These are phyloP conservation scores for Pachycephus smyrnensis DNA, from an alignment of 2,888 invertebrate species.

Conservation along the genomic window DNA sequence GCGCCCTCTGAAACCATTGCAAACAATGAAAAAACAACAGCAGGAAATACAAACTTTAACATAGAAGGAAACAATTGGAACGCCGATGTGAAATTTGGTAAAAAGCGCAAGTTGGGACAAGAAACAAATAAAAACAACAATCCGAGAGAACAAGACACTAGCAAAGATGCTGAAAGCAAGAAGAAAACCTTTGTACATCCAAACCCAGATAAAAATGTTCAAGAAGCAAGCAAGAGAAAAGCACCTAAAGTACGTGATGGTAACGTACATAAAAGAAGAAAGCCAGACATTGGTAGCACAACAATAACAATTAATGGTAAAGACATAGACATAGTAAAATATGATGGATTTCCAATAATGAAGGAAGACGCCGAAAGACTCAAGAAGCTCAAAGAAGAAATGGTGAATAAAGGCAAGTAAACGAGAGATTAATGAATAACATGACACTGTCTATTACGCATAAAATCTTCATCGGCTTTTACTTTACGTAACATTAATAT, in stretches of 20 bases:
- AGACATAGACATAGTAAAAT: constrained; percentile 73
- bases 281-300: constrained; percentile 63
- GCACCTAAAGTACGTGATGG: constrained; percentile 67
- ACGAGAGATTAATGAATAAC: constrained; percentile 9
- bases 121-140: constrained; percentile 27
- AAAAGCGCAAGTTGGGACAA: constrained; percentile 23
- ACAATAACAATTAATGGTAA: constrained; percentile 75
- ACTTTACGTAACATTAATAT: neutral
- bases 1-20: constrained; percentile 18
- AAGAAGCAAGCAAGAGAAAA: constrained; percentile 60
- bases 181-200: constrained; percentile 39
- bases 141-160: constrained; percentile 20
- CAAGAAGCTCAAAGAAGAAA: constrained; percentile 72
- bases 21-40: constrained; percentile 18
- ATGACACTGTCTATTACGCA: neutral
- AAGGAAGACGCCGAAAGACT: constrained; percentile 78
- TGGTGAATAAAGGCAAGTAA: constrained; percentile 73
- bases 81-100: constrained; percentile 35
- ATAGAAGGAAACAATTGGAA: constrained; percentile 41
- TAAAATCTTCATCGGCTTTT: neutral
- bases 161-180: constrained; percentile 29
- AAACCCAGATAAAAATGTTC: constrained; percentile 10
- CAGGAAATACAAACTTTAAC: constrained; percentile 26
- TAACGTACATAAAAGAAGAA: constrained; percentile 56
- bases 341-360: constrained; percentile 80